phyloP scores from a whole-genome alignment of 2,113 vertebrate species.

The Elaphurus davidianus region DNA sequence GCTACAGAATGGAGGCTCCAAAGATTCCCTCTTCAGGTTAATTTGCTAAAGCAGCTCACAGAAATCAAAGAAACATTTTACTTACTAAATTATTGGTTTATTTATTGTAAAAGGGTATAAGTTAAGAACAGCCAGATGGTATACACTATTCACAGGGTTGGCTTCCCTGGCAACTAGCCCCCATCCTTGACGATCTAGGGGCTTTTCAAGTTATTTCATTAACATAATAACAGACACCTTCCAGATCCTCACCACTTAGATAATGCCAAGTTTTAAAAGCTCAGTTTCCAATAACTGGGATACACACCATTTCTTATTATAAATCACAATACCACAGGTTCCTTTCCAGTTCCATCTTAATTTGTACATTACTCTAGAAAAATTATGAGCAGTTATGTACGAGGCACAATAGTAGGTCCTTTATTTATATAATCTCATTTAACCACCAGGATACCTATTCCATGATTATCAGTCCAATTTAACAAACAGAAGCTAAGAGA shows the following conservation, averaged over 20 bases:
- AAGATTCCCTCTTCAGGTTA: background rate
- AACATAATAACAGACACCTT: background rate
- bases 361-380: background rate
- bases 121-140: background rate
- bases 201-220: background rate
- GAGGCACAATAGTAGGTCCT: background rate
- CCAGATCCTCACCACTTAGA: background rate
- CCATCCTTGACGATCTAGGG: background rate
- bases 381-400: background rate
- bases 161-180: background rate
- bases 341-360: background rate
- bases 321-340: background rate
- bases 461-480: background rate
- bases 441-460: background rate
- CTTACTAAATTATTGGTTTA: background rate
- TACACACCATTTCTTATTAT: background rate
- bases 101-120: background rate
- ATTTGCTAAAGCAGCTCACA: background rate
- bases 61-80: background rate
- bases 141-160: background rate
- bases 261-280: background rate
- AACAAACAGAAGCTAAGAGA: background rate
- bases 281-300: background rate
- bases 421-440: background rate
- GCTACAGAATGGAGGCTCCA: background rate